phyloP scores from a whole-genome alignment of 2,888 invertebrate genomes.

The Leptinotarsa peninsularis region DNA sequence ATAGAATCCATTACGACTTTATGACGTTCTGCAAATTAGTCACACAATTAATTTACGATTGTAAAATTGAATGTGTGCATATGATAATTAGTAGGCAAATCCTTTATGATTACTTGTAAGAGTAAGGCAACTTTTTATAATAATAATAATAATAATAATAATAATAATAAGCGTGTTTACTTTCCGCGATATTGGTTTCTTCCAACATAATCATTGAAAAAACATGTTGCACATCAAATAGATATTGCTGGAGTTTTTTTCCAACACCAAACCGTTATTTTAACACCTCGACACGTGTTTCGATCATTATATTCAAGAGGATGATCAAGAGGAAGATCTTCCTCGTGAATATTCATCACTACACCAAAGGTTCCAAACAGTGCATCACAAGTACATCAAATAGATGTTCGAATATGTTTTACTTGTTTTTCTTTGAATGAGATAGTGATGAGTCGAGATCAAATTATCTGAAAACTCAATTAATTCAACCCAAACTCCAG shows the following conservation, averaged over 20 bases:
- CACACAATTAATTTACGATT: constrained; percentile 1
- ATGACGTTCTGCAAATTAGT: not conserved
- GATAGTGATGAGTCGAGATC: too few species aligned
- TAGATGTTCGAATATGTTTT: too few species aligned
- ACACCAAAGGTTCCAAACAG: too few species aligned
- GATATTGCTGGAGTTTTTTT: too few species aligned
- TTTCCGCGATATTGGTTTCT: constrained; percentile 12
- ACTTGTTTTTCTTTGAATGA: too few species aligned
- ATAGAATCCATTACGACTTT: not conserved
- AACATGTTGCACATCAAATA: not conserved
- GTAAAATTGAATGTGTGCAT: constrained; percentile 4
- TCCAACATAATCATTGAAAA: not conserved
- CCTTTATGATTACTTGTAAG: constrained; percentile 3
- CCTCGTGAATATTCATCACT: not conserved
- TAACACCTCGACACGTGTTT: too few species aligned
- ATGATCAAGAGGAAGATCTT: too few species aligned
- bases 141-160: too few species aligned
- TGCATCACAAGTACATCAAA: not conserved
- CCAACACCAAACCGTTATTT: too few species aligned
- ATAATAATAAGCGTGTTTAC: not conserved
- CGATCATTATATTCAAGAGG: too few species aligned
- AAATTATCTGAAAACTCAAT: too few species aligned
- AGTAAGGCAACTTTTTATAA: not conserved
- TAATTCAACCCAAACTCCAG: too few species aligned
- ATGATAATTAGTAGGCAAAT: not conserved